Evolutionary conservation across 1,140 invertebrate species (phyloP).

Genomic region (Paraescarpia echinospica): DNA sequence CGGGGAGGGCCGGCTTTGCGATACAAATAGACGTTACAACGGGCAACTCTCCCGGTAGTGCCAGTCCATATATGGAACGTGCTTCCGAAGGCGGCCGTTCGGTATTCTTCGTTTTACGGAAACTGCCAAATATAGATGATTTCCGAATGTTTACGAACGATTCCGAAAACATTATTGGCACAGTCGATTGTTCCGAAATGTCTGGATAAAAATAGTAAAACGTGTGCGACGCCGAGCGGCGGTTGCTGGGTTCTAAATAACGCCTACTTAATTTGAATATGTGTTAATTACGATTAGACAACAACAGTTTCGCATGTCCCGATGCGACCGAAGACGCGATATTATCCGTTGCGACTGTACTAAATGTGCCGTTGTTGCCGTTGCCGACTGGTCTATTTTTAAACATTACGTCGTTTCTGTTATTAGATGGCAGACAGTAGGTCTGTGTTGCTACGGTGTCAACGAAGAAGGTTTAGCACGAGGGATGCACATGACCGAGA

Average conservation of each 20-base stretch:
- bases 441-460: not conserved
- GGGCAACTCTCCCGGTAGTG: not conserved
- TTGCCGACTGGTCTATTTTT: not conserved
- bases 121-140: not conserved
- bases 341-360: not conserved
- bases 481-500: not conserved
- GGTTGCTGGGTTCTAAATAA: not conserved
- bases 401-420: not conserved
- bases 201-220: not conserved
- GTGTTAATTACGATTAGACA: not conserved
- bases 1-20: not conserved
- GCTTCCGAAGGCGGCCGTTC: not conserved
- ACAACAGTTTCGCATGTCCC: not conserved
- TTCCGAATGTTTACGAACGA: not conserved
- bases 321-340: not conserved
- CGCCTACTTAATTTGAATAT: slow-evolving; percentile 6
- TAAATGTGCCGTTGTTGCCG: not conserved
- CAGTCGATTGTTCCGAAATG: not conserved
- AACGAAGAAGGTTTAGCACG: not conserved
- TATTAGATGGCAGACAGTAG: not conserved
- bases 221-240: not conserved
- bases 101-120: not conserved
- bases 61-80: not conserved
- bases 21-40: slow-evolving; percentile 1
- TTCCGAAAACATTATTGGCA: not conserved